Conservation (phyloP, 2,797 vertebrate species). For the Poeciliopsis turneri region DNA sequence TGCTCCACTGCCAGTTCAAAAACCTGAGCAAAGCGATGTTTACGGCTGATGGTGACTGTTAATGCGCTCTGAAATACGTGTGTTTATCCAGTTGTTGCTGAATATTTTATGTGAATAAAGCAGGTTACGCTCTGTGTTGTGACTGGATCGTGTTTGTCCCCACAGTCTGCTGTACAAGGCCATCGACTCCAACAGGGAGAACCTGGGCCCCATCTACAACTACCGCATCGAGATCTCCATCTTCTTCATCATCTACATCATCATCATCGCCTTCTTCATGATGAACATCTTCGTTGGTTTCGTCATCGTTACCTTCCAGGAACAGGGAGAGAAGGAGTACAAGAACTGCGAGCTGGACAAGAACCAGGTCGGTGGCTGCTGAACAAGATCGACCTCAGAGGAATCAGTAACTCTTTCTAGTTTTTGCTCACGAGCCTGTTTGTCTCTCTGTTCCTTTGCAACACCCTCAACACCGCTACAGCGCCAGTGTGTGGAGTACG, state of each 20-base stretch:
- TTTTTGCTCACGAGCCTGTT: background rate
- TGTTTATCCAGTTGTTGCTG: background rate
- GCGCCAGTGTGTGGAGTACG: constrained; percentile 99
- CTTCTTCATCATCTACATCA: constrained; percentile 99
- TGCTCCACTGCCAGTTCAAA: background rate
- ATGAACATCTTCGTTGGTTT: constrained; percentile 99
- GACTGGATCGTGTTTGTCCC: constrained; percentile 15
- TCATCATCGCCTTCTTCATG: constrained; percentile 99
- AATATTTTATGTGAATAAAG: background rate
- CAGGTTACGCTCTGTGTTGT: background rate
- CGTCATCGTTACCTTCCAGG: constrained; percentile 98
- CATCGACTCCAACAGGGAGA: constrained; percentile 95
- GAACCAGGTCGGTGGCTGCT: constrained; percentile 88
- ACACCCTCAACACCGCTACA: constrained; percentile 41
- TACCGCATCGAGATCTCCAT: constrained; percentile 97
- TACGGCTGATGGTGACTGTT: background rate
- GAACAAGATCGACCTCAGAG: background rate
- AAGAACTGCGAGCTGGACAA: constrained; percentile 99
- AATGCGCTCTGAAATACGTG: background rate
- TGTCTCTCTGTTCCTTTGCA: constrained; percentile 5
- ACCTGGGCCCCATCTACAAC: constrained; percentile 96
- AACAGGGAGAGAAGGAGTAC: constrained; percentile 98
- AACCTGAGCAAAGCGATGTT: background rate
- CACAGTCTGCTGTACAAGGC: constrained; percentile 93
- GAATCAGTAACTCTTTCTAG: too few relatives aligned